A percentile compares a stretch with the other conserved stretches of the same genome.
These are phyloP conservation scores for Catharus ustulatus DNA, from an alignment of 2,797 vertebrate species.

Conservation along the genomic window DNA sequence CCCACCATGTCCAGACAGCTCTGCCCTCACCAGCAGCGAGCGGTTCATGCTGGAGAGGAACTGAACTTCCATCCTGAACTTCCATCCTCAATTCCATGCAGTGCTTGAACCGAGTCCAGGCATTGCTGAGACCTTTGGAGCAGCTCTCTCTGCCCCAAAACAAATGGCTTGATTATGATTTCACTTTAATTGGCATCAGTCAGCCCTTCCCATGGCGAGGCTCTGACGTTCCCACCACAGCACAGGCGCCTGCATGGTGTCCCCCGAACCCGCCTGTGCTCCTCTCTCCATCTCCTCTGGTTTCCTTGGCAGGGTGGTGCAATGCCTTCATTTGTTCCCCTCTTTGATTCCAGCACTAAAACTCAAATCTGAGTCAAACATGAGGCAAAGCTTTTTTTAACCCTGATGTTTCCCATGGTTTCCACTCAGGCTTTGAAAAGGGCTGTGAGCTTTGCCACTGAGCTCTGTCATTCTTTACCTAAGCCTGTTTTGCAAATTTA, in stretches of 20 bases:
- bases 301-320: neutral
- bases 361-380: neutral
- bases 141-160: neutral
- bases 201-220: neutral
- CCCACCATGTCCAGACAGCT: rapidly evolving
- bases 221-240: constrained; percentile 8
- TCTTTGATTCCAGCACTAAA: neutral
- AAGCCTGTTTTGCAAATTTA: neutral
- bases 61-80: neutral
- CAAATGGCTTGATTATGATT: constrained; percentile 55
- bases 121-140: neutral
- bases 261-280: neutral
- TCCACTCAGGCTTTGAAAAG: neutral
- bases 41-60: rapidly evolving
- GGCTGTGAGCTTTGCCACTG: neutral
- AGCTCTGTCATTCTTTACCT: neutral
- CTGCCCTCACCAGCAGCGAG: neutral
- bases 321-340: neutral
- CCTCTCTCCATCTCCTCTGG: neutral
- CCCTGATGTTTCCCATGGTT: neutral
- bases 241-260: neutral
- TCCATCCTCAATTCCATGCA: neutral
- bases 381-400: neutral
- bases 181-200: constrained; percentile 38
- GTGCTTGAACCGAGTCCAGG: neutral